Evolutionary conservation across 2,888 invertebrate genomes (phyloP).

Genomic region (Luperina nickerlii): DNA sequence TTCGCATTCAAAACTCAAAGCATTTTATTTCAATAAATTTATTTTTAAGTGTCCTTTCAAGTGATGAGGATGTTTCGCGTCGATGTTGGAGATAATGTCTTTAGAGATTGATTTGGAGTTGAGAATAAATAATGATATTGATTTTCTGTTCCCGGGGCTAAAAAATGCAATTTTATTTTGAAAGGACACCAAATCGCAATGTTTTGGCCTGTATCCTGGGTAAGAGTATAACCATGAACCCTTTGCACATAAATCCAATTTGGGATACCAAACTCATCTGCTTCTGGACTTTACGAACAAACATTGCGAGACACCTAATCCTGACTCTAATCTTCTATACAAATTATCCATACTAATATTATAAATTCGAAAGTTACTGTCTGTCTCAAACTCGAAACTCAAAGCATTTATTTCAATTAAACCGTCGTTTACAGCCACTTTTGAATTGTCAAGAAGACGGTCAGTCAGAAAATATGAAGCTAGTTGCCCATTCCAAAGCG

Average conservation of each 20-base stretch:
- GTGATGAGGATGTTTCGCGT: constrained; percentile 20
- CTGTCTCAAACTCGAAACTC: too few species aligned
- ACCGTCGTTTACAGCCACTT: too few species aligned
- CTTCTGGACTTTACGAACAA: not conserved
- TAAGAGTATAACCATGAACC: not conserved
- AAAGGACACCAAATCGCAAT: not conserved
- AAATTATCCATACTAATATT: too few species aligned
- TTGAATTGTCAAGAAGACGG: too few species aligned
- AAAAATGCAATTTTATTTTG: not conserved
- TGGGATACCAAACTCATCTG: not conserved
- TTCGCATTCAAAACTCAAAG: constrained; percentile 44
- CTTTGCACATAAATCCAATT: not conserved
- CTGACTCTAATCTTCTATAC: not conserved
- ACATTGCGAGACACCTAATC: not conserved
- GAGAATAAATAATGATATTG: not conserved
- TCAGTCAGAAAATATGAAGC: too few species aligned
- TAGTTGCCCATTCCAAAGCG: too few species aligned
- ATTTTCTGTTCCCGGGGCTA: not conserved
- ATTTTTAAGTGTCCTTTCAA: constrained; percentile 35
- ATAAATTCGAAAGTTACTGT: too few species aligned
- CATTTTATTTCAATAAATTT: constrained; percentile 49
- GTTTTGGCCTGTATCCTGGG: not conserved
- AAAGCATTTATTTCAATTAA: too few species aligned
- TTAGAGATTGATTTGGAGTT: constrained; percentile 15
- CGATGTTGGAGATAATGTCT: constrained; percentile 12